Percentiles rank a stretch among this genome's conserved stretches.
Evolutionary conservation across 1,140 invertebrate genomes (phyloP).

Genomic region (Bombus cullumanus): DNA sequence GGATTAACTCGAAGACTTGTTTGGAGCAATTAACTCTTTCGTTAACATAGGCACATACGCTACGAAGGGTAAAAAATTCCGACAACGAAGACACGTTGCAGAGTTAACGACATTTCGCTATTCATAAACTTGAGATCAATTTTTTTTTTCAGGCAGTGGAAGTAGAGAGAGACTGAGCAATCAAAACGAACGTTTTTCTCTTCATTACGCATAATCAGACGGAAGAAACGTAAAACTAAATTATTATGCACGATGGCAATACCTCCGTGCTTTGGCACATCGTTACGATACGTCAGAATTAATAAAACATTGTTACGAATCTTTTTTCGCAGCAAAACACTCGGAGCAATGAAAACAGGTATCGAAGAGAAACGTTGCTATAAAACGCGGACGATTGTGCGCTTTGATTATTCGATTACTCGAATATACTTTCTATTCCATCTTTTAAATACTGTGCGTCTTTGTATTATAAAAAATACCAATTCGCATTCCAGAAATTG

Average conservation of each 20-base stretch:
- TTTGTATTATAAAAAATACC: neutral
- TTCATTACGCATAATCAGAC: neutral
- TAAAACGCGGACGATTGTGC: neutral
- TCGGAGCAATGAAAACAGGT: neutral
- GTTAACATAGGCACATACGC: neutral
- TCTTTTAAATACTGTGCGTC: neutral
- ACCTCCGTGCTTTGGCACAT: slow-evolving; percentile 59
- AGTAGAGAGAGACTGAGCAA: neutral
- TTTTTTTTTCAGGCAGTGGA: neutral
- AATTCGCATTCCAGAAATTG: neutral
- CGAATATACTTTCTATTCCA: neutral
- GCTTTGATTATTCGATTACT: neutral
- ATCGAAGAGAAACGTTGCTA: neutral
- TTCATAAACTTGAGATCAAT: neutral
- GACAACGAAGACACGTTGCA: slow-evolving; percentile 11
- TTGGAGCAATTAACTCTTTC: no score
- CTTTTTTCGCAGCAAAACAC: no score
- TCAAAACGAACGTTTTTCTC: neutral
- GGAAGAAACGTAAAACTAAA: neutral
- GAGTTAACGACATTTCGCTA: neutral
- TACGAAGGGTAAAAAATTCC: no score
- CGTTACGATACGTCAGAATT: neutral
- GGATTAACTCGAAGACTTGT: neutral
- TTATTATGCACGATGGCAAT: slow-evolving; percentile 19
- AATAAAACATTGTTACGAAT: neutral